A percentile compares a stretch with the other conserved stretches of the same genome.
Conservation (phyloP, 2,888 invertebrate genomes). For the Ennomos quercinarius region DNA sequence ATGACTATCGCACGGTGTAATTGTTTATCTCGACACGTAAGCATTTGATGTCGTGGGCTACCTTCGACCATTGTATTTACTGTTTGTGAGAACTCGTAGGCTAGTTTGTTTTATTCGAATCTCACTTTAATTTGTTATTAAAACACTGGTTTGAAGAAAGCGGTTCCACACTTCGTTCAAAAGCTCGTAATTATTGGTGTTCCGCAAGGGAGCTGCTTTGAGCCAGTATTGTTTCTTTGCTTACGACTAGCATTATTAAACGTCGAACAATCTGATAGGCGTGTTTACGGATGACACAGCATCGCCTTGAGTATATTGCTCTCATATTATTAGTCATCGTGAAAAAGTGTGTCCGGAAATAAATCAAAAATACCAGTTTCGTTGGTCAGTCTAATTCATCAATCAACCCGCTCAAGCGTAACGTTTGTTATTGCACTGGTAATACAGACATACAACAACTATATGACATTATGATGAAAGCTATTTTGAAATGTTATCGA, state of each 20-base stretch:
- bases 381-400: constrained; percentile 31
- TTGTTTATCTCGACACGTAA: constrained; percentile 45
- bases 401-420: constrained; percentile 33
- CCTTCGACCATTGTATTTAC: constrained; percentile 37
- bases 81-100: constrained; percentile 36
- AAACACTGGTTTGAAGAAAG: constrained; percentile 24
- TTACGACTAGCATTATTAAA: constrained; percentile 21
- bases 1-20: constrained; percentile 51
- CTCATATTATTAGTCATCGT: constrained; percentile 34
- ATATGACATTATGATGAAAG: constrained; percentile 23
- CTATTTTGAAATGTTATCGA: constrained; percentile 19
- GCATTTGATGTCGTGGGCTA: constrained; percentile 39
- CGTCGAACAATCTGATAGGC: constrained; percentile 30
- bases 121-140: constrained; percentile 31
- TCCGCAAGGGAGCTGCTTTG: constrained; percentile 32
- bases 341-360: constrained; percentile 36
- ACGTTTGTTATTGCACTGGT: constrained; percentile 32
- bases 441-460: constrained; percentile 30
- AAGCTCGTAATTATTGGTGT: constrained; percentile 26
- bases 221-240: constrained; percentile 34
- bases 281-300: constrained; percentile 38
- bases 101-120: constrained; percentile 31
- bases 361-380: constrained; percentile 32
- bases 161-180: constrained; percentile 17
- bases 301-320: constrained; percentile 33